These are phyloP conservation scores for Furcula furcula DNA, from an alignment of 2,888 invertebrate species.

Conservation along the genomic window DNA sequence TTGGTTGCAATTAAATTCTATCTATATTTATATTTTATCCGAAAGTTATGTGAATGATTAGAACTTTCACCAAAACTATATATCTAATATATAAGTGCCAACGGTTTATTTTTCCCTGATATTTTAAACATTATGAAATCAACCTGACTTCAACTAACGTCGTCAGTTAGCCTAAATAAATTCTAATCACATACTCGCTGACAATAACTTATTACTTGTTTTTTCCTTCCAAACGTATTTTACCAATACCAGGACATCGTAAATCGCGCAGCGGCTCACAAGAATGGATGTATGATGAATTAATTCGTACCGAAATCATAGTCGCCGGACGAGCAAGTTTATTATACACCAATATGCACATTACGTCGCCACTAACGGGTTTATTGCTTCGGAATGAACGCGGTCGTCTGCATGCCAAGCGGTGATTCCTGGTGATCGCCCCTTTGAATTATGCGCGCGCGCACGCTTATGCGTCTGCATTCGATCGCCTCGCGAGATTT, in stretches of 20 bases:
- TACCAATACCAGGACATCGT: not conserved
- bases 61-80: too few relatives aligned
- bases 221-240: slow-evolving; percentile 2
- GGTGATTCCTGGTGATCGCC: slow-evolving; percentile 76
- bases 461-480: slow-evolving; percentile 71
- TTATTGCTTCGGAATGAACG: slow-evolving; percentile 72
- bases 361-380: slow-evolving; percentile 73
- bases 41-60: too few relatives aligned
- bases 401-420: slow-evolving; percentile 74
- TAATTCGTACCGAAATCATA: slow-evolving; percentile 12
- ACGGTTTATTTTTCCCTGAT: too few relatives aligned
- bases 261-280: not conserved
- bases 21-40: too few relatives aligned
- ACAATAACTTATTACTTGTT: not conserved
- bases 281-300: slow-evolving; percentile 14
- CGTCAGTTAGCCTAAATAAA: too few relatives aligned
- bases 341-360: slow-evolving; percentile 62
- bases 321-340: slow-evolving; percentile 30
- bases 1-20: too few relatives aligned
- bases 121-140: too few relatives aligned
- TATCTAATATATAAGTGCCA: too few relatives aligned
- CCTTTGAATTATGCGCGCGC: slow-evolving; percentile 76
- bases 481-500: slow-evolving; percentile 70
- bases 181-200: not conserved
- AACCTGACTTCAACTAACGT: too few relatives aligned